Evolutionary conservation across 2,888 invertebrate species (phyloP).

Genomic region (Notocelia uddmanniana): DNA sequence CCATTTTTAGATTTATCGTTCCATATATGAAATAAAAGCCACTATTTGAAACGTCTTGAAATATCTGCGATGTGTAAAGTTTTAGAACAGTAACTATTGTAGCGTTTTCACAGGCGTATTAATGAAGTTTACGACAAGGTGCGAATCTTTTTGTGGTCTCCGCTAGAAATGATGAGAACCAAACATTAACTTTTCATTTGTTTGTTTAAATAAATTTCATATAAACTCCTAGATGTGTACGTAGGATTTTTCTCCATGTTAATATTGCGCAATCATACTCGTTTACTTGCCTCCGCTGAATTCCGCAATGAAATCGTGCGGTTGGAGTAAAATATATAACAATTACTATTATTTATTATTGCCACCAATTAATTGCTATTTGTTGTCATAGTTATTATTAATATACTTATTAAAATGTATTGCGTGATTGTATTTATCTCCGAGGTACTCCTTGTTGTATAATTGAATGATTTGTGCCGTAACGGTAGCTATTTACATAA

Average conservation of each 20-base stretch:
- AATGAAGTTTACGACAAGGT: slow-evolving; percentile 22
- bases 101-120: slow-evolving; percentile 38
- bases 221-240: slow-evolving; percentile 42
- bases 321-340: slow-evolving; percentile 13
- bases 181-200: slow-evolving; percentile 33
- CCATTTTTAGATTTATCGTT: slow-evolving; percentile 51
- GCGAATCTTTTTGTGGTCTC: slow-evolving; percentile 42
- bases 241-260: slow-evolving; percentile 22
- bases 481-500: slow-evolving; percentile 59
- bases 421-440: slow-evolving; percentile 26
- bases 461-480: slow-evolving; percentile 52
- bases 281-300: slow-evolving; percentile 4
- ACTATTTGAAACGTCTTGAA: slow-evolving; percentile 55
- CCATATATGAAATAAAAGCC: slow-evolving; percentile 52
- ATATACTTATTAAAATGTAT: slow-evolving; percentile 27
- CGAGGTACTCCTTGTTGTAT: slow-evolving; percentile 35
- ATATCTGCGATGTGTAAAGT: slow-evolving; percentile 69
- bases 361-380: slow-evolving; percentile 31
- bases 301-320: slow-evolving; percentile 18
- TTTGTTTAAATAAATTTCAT: slow-evolving; percentile 34
- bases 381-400: slow-evolving; percentile 32
- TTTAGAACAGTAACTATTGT: slow-evolving; percentile 44
- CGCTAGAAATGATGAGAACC: slow-evolving; percentile 33
- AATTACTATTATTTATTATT: slow-evolving; percentile 23
- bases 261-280: slow-evolving; percentile 21